Evolutionary conservation across 1,140 invertebrate genomes (phyloP).

Genomic region (Drosophila tristis): DNA sequence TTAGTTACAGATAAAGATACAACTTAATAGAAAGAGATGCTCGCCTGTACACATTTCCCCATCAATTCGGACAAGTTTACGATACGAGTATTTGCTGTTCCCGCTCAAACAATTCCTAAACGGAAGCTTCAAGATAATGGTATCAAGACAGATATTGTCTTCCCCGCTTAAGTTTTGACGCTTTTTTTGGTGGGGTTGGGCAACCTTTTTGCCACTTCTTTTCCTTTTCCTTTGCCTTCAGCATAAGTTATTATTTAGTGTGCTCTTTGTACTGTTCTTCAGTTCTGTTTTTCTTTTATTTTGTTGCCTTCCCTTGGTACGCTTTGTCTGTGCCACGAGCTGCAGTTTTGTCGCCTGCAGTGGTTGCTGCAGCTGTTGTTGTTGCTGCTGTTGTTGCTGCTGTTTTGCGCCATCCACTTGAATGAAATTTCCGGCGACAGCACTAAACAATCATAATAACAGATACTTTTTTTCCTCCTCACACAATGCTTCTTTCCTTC

Average conservation of each 20-base stretch:
- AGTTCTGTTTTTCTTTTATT: conserved; percentile 9
- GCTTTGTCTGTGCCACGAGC: conserved; percentile 24
- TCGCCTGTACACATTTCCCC: conserved; percentile 11
- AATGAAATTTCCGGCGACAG: conserved; percentile 80
- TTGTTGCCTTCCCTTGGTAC: background rate
- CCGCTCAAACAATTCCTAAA: conserved; percentile 1
- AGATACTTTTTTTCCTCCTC: conserved; percentile 67
- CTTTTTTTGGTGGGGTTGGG: conserved; percentile 1
- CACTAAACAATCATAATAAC: conserved; percentile 80
- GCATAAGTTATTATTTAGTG: conserved; percentile 61
- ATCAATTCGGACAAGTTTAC: conserved; percentile 29
- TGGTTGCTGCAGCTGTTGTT: conserved; percentile 17
- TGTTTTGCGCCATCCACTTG: conserved; percentile 60
- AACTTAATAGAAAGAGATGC: conserved; percentile 31
- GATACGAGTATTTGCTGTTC: conserved; percentile 9
- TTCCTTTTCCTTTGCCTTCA: conserved; percentile 5
- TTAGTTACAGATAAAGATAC: conserved; percentile 44
- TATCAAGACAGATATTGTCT: conserved; percentile 35
- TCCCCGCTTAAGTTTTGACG: conserved; percentile 10
- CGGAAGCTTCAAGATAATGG: conserved; percentile 47
- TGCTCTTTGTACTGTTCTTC: conserved; percentile 20
- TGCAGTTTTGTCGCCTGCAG: conserved; percentile 75
- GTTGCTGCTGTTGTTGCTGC: conserved; percentile 19
- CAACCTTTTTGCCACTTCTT: conserved; percentile 11
- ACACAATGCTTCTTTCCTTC: conserved; percentile 46